Evolutionary conservation across 2,888 invertebrate genomes (phyloP).

Genomic region (Drosophila kanekoi): DNA sequence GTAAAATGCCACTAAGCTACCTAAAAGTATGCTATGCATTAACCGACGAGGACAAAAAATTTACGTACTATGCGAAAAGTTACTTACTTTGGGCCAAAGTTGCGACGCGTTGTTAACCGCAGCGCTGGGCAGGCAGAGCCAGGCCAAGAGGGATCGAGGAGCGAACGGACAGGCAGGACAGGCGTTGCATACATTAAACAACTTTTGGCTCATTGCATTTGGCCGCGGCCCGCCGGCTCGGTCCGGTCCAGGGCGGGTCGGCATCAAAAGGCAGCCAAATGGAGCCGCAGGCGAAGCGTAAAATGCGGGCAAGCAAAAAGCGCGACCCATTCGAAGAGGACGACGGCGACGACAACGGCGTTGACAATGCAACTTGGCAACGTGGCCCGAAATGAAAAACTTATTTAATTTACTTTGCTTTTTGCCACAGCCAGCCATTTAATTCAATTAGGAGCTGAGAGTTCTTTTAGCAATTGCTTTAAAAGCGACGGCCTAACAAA

Average conservation of each 20-base stretch:
- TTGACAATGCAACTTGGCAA: conserved; percentile 78
- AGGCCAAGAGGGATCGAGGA: conserved; percentile 14
- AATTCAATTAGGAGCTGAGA: conserved; percentile 83
- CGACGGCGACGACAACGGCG: conserved; percentile 47
- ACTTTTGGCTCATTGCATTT: conserved; percentile 83
- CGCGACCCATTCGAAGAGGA: conserved; percentile 47
- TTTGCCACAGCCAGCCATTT: conserved; percentile 83
- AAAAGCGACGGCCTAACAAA: conserved; percentile 52
- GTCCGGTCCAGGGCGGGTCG: conserved; percentile 7
- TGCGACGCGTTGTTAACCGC: conserved; percentile 79
- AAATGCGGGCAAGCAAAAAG: conserved; percentile 78
- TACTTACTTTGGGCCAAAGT: conserved; percentile 68
- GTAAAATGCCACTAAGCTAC: conserved; percentile 79
- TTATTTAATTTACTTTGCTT: conserved; percentile 85
- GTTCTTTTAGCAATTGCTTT: conserved; percentile 46
- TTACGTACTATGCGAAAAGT: conserved; percentile 76
- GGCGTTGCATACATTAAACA: conserved; percentile 81
- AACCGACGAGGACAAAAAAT: conserved; percentile 53
- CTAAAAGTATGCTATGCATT: conserved; percentile 73
- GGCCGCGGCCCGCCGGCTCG: conserved; percentile 12
- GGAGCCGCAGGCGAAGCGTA: conserved; percentile 76
- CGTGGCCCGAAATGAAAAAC: conserved; percentile 79
- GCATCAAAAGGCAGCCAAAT: conserved; percentile 71
- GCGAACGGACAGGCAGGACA: conserved; percentile 12
- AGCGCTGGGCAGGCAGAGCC: conserved; percentile 36